These are phyloP conservation scores for Myopa tessellatipennis DNA, from an alignment of 2,888 invertebrate genomes.

Conservation along the genomic window DNA sequence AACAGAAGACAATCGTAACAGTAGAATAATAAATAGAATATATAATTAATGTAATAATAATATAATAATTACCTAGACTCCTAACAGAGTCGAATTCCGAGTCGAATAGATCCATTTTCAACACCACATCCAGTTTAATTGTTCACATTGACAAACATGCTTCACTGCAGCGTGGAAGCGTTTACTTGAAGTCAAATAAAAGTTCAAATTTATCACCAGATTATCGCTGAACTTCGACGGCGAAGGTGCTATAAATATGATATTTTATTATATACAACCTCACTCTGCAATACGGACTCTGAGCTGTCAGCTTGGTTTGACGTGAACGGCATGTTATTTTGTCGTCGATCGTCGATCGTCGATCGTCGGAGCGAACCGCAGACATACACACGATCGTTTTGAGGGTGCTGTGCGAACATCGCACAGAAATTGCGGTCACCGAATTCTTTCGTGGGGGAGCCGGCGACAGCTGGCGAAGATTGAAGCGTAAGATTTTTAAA, in stretches of 20 bases:
- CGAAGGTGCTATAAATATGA: constrained; percentile 39
- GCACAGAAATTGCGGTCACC: constrained; percentile 26
- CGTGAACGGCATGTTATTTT: constrained; percentile 15
- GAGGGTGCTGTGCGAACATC: not conserved
- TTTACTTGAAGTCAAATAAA: not conserved
- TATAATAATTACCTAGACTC: too few relatives aligned
- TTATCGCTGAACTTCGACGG: not conserved
- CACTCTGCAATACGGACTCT: not conserved
- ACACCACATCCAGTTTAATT: too few relatives aligned
- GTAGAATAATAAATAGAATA: too few relatives aligned
- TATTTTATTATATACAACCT: constrained; percentile 35
- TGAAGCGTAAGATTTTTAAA: constrained; percentile 39
- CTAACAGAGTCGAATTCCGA: too few relatives aligned
- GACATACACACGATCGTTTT: not conserved
- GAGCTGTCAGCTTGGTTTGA: constrained; percentile 25
- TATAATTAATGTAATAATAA: too few relatives aligned
- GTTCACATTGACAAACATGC: too few relatives aligned
- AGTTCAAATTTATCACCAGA: constrained; percentile 3
- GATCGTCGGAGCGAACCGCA: not conserved
- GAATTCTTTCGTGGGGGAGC: constrained; percentile 47
- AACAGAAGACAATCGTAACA: too few relatives aligned
- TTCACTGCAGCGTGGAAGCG: too few relatives aligned
- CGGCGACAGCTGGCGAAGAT: constrained; percentile 47
- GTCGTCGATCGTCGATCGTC: not conserved
- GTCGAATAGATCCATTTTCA: too few relatives aligned